Conservation (phyloP, 2,797 vertebrate genomes). For the Chelmon rostratus region DNA sequence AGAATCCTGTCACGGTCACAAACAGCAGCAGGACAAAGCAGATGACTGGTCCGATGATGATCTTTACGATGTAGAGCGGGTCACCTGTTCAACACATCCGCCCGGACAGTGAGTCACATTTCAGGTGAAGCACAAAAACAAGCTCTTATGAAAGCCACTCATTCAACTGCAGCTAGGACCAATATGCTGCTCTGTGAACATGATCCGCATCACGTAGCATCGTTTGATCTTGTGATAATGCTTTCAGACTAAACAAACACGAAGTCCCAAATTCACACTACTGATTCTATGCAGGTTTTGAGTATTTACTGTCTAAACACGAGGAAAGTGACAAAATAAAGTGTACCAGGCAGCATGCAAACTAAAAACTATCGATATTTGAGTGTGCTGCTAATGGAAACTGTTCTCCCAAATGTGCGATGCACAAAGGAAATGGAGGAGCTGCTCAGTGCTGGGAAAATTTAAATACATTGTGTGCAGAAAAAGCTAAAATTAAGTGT, state of each 20-base stretch:
- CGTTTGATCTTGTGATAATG: slow-evolving; percentile 14
- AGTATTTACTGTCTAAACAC: neutral
- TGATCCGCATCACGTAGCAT: neutral
- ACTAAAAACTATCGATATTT: neutral
- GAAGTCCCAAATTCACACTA: neutral
- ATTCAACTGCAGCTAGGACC: slow-evolving; percentile 13
- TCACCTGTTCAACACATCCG: slow-evolving; percentile 71
- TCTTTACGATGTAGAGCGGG: slow-evolving; percentile 89
- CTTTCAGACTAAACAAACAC: neutral
- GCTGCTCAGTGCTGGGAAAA: neutral
- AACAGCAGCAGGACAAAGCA: slow-evolving; percentile 89
- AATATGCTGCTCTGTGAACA: slow-evolving; percentile 4
- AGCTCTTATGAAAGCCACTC: slow-evolving; percentile 16
- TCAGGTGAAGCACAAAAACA: slow-evolving; percentile 49
- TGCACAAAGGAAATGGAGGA: neutral
- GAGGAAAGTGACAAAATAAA: neutral
- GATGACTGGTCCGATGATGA: slow-evolving; percentile 92
- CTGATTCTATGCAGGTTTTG: neutral
- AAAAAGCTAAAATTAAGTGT: too few relatives aligned
- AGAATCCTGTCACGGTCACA: slow-evolving; percentile 85
- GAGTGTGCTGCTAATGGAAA: neutral
- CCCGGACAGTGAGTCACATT: slow-evolving; percentile 35
- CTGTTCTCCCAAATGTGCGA: neutral
- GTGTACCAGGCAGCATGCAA: too few relatives aligned
- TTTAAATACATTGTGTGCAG: neutral